Base-by-base conservation (phyloP, 2,113 vertebrate genomes). In the Pithys albifrons region DNA sequence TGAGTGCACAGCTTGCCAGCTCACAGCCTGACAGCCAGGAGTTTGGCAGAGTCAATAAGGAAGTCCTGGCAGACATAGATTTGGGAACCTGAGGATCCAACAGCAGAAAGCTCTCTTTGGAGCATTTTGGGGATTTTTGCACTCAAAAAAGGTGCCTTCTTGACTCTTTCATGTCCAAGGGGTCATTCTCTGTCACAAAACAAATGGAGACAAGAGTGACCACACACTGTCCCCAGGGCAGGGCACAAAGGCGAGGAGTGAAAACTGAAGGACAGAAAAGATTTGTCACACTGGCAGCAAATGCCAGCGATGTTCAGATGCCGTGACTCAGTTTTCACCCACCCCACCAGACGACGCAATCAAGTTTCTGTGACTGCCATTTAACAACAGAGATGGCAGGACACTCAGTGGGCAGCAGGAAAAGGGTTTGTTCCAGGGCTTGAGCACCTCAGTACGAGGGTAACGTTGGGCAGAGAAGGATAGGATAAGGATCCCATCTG, bases 261-360 rank as follows among this genome's bases (percentile, higher is more conserved):
- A 89, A 84, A 96, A 64, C 15, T 37, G 27, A 85, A 69, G 76
- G 51, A 48, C 65, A 85, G 87, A 23, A 82, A 79, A 85, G 45
- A 46, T 52, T 35, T 61, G 64, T 93, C 93, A 80, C 11, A 1
- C 43, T 20, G 39, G 27, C 64, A 69, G 93, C 52, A 81, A 91
- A 52, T 4, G 10, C 27, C 74, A 48, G 78, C 1, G 6, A n/a
- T 5, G 54, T 22, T 80, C 67, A 61, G 65, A 19, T 29, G 80
- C 93, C 6, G 7, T 83, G 82, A 94, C 54, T 91, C 85, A 73
- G 45, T 28, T 29, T 14, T 83, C 74, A 76, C 2, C 82, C 74
- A 17, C 9, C 45, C 70, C 52, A 49, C 27, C 52, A 55, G 39
- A 7, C 0, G 0, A 89, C 0, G 3, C 81, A 64, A 25, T 5